Percentiles rank a stretch among this genome's conserved stretches.
phyloP scores from a whole-genome alignment of 2,888 invertebrate species.

The Conus canariensis region DNA sequence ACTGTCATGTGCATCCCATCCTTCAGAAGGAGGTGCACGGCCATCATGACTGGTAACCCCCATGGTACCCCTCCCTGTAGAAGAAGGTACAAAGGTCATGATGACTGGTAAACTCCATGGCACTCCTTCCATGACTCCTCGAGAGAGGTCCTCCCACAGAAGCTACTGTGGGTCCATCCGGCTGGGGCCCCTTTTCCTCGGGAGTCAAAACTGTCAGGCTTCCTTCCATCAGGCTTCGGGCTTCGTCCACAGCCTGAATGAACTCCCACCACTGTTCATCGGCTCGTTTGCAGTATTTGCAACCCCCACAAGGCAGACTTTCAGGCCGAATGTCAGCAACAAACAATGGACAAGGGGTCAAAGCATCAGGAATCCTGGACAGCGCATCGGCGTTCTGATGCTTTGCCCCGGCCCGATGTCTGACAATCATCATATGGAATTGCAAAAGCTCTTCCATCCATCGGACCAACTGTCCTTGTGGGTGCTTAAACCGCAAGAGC shows the following conservation, averaged over 20 bases:
- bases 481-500: too few relatives aligned
- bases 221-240: not conserved
- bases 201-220: slow-evolving; percentile 27
- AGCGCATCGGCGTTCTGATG: slow-evolving; percentile 50
- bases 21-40: too few relatives aligned
- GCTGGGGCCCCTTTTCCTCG: not conserved
- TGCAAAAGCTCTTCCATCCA: too few relatives aligned
- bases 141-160: too few relatives aligned
- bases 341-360: slow-evolving; percentile 4
- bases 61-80: too few relatives aligned
- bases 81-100: too few relatives aligned
- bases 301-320: not conserved
- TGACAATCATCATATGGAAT: slow-evolving; percentile 32
- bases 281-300: not conserved
- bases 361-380: slow-evolving; percentile 18
- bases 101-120: too few relatives aligned
- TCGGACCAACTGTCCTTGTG: too few relatives aligned
- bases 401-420: slow-evolving; percentile 42
- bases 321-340: not conserved
- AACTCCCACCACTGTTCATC: not conserved
- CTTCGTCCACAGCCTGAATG: not conserved
- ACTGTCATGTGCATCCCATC: too few relatives aligned
- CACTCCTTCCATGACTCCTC: not conserved
- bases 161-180: not conserved
- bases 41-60: too few relatives aligned